Evolutionary conservation across 2,797 vertebrate genomes (phyloP), one percentile per base, ranked within the genome.

Genomic region (Odontamblyopus rebecca): DNA sequence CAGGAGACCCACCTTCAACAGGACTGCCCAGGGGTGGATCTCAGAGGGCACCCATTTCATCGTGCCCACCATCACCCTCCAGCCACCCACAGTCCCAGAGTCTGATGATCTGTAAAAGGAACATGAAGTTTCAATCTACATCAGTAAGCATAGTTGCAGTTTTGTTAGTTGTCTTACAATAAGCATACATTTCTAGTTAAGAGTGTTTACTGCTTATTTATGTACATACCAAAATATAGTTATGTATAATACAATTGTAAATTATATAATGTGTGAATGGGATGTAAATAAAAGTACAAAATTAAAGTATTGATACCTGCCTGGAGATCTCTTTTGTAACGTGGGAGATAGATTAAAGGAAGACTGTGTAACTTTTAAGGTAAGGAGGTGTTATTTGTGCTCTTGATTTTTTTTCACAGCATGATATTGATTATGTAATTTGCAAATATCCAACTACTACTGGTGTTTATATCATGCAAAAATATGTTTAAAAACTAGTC

Each of bases 1-100:
- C 30, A 95, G 95, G 81, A 90, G 97, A 73, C 95, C 96, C 82
- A 97, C 94, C 88, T 99, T 99, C 93, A 99, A 99, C 84, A 95
- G 98, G 90, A 96, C 94, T 61, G 96, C 98, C 44, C 96, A 96
- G 86, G 98, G 98, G 15, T 99, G 98, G 98, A 92, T 95, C 3
- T 94, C 96, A 0, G 96, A 99, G 67, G 94, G 96, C 71, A 89
- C 92, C 74, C 94, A 97, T 9, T 86, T 97, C 12, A 93, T 96
- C 81, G 77, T 97, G 32, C 94, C 94, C 56, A 93, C 93, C 0
- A 88, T 96, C 27, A 89, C 91, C 50, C 23, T 95, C 0, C 94
- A 96, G 73, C 83, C 94, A 6, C 62, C 81, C 15, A 59, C 57
- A 56, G 84, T 96, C 72, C 96, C 98, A 12, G 98, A 99, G 89